Evolutionary conservation across 30 jellyfish, hydroid and myxozoan genomes (phyloP).

Genomic region (Nemopilema nomurai): DNA sequence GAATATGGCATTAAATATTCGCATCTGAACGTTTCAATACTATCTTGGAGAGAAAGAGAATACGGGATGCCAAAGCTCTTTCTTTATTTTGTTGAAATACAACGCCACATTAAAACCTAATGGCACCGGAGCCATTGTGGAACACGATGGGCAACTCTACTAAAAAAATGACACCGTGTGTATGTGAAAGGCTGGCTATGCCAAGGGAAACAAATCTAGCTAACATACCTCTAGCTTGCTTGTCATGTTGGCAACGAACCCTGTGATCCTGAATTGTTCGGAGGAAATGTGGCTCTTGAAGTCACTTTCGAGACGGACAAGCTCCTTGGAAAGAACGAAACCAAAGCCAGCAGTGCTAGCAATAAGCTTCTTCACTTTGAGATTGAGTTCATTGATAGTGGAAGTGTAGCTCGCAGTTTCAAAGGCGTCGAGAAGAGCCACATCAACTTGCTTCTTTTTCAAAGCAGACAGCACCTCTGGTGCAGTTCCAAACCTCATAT

Average conservation of each 20-base stretch:
- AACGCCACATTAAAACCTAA: too few species aligned
- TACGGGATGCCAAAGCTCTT: too few species aligned
- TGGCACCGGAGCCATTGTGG: too few species aligned
- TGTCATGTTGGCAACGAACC: constrained; percentile 43
- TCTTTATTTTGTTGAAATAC: too few species aligned
- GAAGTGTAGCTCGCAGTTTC: constrained; percentile 22
- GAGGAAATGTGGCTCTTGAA: constrained; percentile 35
- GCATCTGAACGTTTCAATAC: too few species aligned
- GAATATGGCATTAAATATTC: too few species aligned
- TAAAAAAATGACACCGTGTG: too few species aligned
- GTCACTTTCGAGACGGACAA: constrained; percentile 33
- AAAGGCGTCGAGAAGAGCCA: constrained; percentile 49
- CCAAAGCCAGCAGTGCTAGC: constrained; percentile 40
- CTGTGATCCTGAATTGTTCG: constrained; percentile 21
- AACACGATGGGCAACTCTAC: too few species aligned
- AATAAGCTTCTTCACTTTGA: constrained; percentile 32
- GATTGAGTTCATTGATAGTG: background rate
- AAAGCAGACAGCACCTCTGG: constrained; percentile 30
- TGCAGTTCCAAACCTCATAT: constrained; percentile 13
- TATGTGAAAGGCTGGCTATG: too few species aligned
- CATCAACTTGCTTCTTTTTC: constrained; percentile 11
- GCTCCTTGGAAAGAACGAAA: constrained; percentile 41
- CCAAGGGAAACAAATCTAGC: too few species aligned
- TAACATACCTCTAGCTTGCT: constrained; percentile 14
- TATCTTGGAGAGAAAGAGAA: too few species aligned